Base-by-base conservation (phyloP, 2,888 invertebrate species). In the Drosophila hamatofila region DNA sequence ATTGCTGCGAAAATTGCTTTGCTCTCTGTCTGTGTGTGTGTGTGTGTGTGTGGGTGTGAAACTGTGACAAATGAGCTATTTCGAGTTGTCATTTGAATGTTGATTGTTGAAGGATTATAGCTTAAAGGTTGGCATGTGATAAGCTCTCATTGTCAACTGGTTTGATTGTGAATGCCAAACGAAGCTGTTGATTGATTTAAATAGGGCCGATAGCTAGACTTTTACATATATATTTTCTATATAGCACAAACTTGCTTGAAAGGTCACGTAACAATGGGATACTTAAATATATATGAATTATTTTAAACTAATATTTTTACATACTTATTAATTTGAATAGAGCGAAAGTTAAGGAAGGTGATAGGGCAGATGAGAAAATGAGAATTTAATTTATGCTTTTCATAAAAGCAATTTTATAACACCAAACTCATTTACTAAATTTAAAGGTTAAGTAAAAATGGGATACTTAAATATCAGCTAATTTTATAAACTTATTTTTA, bases 1-100 rank as follows among this genome's bases (percentile, higher is more conserved):
- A 89, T 89, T 90, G 76, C 72, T 78, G 70, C 71, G 65, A 74
- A 75, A 84, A 75, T 75, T 80, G 74, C 37, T 27, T 30, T 58
- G 27, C 65, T 71, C 44, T 37, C 18, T 41, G 41, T 18, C 11
- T 41, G 14, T 39, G 8, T 18, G 18, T 41, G n/a, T 18, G 18
- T 41, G 9, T 51, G 35, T 41, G 21, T 48, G 30, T 42, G 54
- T 46, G 33, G 58, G 61, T 62, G 66, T 60, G 62, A 60, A 66
- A 25, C 39, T 52, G 35, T 49, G 59, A 58, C 39, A 37, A 68
- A 62, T 65, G 57, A 41, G 54, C 46, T 57, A 60, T 72, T 60
- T 55, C 51, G 44, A 80, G 65, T 60, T 82, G 83, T 49, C 60
- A 82, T 72, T 86, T 86, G 52, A 80, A 67, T 80, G 76, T 65